Base-by-base conservation (phyloP, 2,888 invertebrate genomes). In the Cantharis flavilabris region DNA sequence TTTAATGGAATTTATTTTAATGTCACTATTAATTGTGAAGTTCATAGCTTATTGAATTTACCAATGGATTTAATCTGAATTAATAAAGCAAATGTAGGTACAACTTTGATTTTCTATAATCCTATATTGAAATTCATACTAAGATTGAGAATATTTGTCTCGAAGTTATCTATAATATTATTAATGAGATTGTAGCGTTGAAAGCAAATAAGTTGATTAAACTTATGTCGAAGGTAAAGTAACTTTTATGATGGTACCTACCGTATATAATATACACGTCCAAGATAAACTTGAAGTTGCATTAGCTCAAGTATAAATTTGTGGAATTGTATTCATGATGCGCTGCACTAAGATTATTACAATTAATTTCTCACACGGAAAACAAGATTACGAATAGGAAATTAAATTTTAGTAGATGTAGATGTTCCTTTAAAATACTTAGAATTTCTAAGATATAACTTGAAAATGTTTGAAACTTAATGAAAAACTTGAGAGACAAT, bases 361-460 rank as follows among this genome's bases (percentile, higher is more conserved):
- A 73, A 73, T 73, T 73, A 73, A 73, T 69, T 73, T 69, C 69
- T 69, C 69, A 73, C 69, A 69, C 69, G 69, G 73, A 73, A 73
- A 73, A 73, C 73, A 63, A 73, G 62, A 69, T 69, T 73, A 73
- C 62, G 62, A 73, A 73, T 73, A 69, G 73, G 69, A 73, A 73
- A 73, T 73, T 73, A 73, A 73, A 69, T 69, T 73, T 73, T 73
- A 73, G 73, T 30, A 62, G 49, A 33, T 65, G 23, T 65, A n/a
- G 65, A 26, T 67, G 65, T 20, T 67, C 9, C 20, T 67, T 67
- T 67, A 67, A 49, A 33, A 49, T 49, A 49, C n/a, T 49, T 49
- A n/a, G 49, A 49, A 49, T 49, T 49, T 49, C 49, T 49, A 49
- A 49, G 49, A 49, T 49, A n/a, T 49, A 49, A 49, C n/a, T 49